Conservation (phyloP, 1,140 invertebrate genomes). For the Metaphire vulgaris region DNA sequence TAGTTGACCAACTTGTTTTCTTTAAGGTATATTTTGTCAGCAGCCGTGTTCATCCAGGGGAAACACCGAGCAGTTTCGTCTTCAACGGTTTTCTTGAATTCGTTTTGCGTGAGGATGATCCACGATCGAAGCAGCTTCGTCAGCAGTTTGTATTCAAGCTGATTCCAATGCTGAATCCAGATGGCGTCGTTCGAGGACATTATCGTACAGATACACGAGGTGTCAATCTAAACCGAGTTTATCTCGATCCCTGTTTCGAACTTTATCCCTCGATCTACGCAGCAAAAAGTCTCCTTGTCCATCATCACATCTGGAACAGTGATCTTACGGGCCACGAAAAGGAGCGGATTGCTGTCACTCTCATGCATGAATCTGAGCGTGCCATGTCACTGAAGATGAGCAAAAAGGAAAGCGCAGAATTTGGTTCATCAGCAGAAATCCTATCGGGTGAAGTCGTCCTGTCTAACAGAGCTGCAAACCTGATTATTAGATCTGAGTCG, state of each 20-base stretch:
- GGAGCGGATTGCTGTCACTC: not conserved
- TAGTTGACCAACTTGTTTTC: too few species aligned
- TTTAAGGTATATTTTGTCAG: conserved; percentile 50
- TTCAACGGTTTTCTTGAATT: conserved; percentile 54
- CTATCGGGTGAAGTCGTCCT: too few species aligned
- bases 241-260: conserved; percentile 47
- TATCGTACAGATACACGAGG: conserved; percentile 76
- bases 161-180: conserved; percentile 86
- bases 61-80: conserved; percentile 52
- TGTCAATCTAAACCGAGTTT: conserved; percentile 52
- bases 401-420: too few species aligned
- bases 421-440: too few species aligned
- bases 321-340: not conserved
- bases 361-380: too few species aligned
- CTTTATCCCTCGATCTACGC: conserved; percentile 53
- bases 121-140: conserved; percentile 44
- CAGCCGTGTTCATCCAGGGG: conserved; percentile 53
- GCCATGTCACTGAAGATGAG: too few species aligned
- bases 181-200: conserved; percentile 80
- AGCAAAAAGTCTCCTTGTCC: conserved; percentile 50
- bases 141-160: conserved; percentile 84
- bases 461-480: too few species aligned
- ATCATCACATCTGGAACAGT: conserved; percentile 43
- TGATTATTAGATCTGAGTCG: too few species aligned
- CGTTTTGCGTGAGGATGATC: conserved; percentile 48